Evolutionary conservation across 1,140 invertebrate species (phyloP).

Genomic region (Diorhabda carinulata): DNA sequence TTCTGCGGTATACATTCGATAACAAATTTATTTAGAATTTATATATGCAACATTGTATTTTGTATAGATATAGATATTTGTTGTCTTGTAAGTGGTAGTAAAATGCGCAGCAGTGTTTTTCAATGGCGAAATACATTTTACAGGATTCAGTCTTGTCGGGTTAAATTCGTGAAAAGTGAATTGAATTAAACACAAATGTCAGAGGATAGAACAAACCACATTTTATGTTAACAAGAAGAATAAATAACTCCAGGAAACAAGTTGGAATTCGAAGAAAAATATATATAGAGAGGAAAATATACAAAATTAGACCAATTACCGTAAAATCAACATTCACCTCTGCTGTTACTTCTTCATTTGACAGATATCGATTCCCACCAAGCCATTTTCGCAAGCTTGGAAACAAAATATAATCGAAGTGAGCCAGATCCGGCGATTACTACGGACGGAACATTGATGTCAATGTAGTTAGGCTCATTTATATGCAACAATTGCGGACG

Average conservation of each 20-base stretch:
- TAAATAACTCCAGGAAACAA: too few species aligned
- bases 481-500: too few species aligned
- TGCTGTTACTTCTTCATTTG: slow-evolving; percentile 33
- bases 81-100: background rate
- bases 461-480: too few species aligned
- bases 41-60: slow-evolving; percentile 1
- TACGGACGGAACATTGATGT: too few species aligned
- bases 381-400: slow-evolving; percentile 43
- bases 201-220: too few species aligned
- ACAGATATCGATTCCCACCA: slow-evolving; percentile 38
- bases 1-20: slow-evolving; percentile 21
- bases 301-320: background rate
- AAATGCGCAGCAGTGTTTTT: background rate
- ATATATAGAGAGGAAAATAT: too few species aligned
- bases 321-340: slow-evolving; percentile 11
- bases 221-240: too few species aligned
- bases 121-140: background rate
- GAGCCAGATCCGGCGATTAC: too few species aligned
- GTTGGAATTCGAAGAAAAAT: too few species aligned
- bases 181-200: too few species aligned
- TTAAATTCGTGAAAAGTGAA: too few species aligned
- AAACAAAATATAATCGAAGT: slow-evolving; percentile 35
- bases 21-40: slow-evolving; percentile 22
- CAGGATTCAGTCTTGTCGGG: too few species aligned
- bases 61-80: background rate